Conservation (phyloP, 2,113 vertebrate species). For the Perca fluviatilis region DNA sequence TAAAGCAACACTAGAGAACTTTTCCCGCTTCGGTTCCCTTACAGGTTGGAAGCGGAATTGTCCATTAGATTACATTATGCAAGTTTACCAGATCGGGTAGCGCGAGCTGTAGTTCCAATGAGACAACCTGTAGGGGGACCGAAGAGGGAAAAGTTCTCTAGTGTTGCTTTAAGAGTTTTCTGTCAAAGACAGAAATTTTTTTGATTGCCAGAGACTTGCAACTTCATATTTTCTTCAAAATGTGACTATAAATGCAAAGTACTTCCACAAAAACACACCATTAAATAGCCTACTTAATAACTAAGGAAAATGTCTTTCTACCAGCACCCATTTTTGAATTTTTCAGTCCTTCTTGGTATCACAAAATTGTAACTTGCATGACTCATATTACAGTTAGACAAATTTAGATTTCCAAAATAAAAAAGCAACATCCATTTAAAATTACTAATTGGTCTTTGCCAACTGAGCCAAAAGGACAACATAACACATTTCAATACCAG, state of each 20-base stretch:
- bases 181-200: not conserved
- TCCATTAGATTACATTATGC: too few species aligned
- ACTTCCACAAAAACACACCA: conserved; percentile 9
- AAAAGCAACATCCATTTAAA: not conserved
- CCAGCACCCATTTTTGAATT: not conserved
- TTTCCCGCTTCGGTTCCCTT: too few species aligned
- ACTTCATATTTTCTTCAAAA: not conserved
- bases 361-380: not conserved
- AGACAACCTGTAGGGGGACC: too few species aligned
- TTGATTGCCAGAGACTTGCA: not conserved
- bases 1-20: too few species aligned
- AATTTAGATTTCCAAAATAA: not conserved
- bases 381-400: not conserved
- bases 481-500: not conserved
- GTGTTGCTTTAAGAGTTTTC: too few species aligned
- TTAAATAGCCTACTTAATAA: not conserved
- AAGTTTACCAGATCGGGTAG: too few species aligned
- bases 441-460: not conserved
- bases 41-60: too few species aligned
- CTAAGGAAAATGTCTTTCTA: not conserved
- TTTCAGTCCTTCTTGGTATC: not conserved
- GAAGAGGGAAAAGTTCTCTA: too few species aligned
- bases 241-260: not conserved
- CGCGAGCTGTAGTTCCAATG: too few species aligned
- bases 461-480: not conserved